A percentile compares a stretch with the other conserved stretches of the same genome.
phyloP scores from a whole-genome alignment of 1,140 invertebrate species.

The Arctopsyche grandis region DNA sequence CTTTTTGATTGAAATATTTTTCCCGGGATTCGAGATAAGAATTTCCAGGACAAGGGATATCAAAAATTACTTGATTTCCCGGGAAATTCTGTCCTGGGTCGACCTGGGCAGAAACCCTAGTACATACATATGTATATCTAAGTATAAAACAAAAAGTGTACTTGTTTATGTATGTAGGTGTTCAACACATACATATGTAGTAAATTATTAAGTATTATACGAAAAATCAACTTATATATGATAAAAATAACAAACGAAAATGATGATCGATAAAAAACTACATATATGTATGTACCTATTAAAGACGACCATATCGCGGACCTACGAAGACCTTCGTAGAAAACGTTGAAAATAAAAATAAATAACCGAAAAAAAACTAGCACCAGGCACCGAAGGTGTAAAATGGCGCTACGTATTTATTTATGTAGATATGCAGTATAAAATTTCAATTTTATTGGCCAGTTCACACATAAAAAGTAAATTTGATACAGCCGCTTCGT shows the following conservation, averaged over 20 bases:
- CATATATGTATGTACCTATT: not conserved
- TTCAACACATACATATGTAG: not conserved
- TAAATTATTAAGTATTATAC: no score
- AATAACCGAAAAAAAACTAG: not conserved
- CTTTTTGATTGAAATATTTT: no score
- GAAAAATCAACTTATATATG: not conserved
- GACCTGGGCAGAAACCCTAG: no score
- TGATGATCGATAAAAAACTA: not conserved
- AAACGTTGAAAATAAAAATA: not conserved
- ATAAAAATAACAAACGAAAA: conserved; percentile 1
- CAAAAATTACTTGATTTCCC: no score
- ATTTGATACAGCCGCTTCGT: conserved; percentile 40
- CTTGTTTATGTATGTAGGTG: not conserved
- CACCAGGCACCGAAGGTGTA: not conserved
- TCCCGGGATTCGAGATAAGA: no score
- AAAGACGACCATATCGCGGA: not conserved
- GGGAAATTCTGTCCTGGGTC: no score
- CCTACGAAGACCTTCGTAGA: no score
- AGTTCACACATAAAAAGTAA: conserved; percentile 49
- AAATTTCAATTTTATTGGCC: conserved; percentile 46
- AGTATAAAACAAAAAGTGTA: not conserved
- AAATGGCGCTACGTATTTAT: not conserved
- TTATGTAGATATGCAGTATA: conserved; percentile 20
- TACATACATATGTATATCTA: no score
- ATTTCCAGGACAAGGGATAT: no score